Evolutionary conservation across 2,797 vertebrate genomes (phyloP).

Genomic region (Huso huso): DNA sequence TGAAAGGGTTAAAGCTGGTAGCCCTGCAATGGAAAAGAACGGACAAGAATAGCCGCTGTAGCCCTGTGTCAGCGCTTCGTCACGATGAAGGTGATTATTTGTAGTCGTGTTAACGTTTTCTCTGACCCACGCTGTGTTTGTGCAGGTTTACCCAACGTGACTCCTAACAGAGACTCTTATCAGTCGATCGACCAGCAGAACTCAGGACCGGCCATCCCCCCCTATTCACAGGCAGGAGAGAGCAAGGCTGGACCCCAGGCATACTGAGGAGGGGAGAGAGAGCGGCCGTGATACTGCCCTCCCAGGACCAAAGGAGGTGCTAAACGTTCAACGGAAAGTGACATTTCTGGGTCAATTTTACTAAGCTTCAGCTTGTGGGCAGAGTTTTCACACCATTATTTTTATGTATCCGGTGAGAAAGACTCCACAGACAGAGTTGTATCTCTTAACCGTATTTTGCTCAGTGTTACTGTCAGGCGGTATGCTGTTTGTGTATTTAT

Average conservation of each 20-base stretch:
- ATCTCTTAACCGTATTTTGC: background rate
- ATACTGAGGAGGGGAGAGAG: conserved; percentile 39
- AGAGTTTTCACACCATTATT: background rate
- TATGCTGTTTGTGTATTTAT: too few relatives aligned
- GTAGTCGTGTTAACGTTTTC: too few relatives aligned
- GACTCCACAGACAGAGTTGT: background rate
- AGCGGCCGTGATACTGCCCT: background rate
- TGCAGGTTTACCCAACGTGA: conserved; percentile 56
- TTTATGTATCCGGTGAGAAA: background rate
- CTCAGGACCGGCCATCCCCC: conserved; percentile 32
- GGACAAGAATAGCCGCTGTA: too few relatives aligned
- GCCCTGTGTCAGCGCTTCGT: too few relatives aligned
- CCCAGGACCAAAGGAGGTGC: background rate
- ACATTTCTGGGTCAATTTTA: background rate
- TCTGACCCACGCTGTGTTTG: background rate
- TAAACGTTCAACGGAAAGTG: too few relatives aligned
- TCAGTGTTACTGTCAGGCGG: too few relatives aligned
- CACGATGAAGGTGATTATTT: too few relatives aligned
- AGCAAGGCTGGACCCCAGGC: conserved; percentile 27
- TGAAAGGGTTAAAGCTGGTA: too few relatives aligned
- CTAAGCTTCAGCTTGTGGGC: background rate
- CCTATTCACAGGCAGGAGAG: conserved; percentile 32
- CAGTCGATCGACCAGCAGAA: conserved; percentile 80
- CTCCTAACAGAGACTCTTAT: conserved; percentile 70
- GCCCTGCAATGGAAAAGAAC: too few relatives aligned